Evolutionary conservation across 1,140 invertebrate genomes (phyloP).

Genomic region (Brachionus angularis): DNA sequence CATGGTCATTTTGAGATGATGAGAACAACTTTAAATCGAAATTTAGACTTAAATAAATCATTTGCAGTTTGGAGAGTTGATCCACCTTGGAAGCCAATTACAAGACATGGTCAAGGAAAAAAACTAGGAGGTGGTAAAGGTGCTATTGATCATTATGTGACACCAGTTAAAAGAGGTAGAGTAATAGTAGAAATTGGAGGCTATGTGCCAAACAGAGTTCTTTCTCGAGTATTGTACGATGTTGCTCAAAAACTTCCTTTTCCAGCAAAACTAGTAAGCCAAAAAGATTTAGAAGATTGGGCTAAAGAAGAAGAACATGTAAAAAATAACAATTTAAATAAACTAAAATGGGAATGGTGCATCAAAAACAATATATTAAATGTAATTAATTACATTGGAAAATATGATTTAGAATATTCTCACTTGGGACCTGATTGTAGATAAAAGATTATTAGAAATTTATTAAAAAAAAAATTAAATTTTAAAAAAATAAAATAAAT

Average conservation of each 20-base stretch:
- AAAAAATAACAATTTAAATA: slow-evolving; percentile 68
- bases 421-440: slow-evolving; percentile 42
- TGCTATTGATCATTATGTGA: slow-evolving; percentile 87
- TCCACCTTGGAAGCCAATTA: slow-evolving; percentile 87
- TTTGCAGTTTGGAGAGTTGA: slow-evolving; percentile 94
- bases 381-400: slow-evolving; percentile 28
- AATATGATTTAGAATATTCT: slow-evolving; percentile 43
- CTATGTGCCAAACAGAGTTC: slow-evolving; percentile 77
- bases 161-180: slow-evolving; percentile 80
- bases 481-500: slow-evolving; percentile 12
- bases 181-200: slow-evolving; percentile 94
- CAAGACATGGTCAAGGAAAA: slow-evolving; percentile 81
- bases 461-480: no score
- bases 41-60: slow-evolving; percentile 69
- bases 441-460: neutral
- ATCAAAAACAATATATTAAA: slow-evolving; percentile 89
- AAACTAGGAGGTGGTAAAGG: slow-evolving; percentile 94
- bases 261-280: slow-evolving; percentile 74
- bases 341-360: slow-evolving; percentile 81
- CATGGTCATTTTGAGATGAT: slow-evolving; percentile 82
- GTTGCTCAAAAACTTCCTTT: slow-evolving; percentile 79
- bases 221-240: slow-evolving; percentile 57
- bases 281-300: slow-evolving; percentile 69
- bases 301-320: slow-evolving; percentile 63
- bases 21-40: slow-evolving; percentile 69